Conservation (phyloP, 2,113 vertebrate species). For the Enhydra lutris region DNA sequence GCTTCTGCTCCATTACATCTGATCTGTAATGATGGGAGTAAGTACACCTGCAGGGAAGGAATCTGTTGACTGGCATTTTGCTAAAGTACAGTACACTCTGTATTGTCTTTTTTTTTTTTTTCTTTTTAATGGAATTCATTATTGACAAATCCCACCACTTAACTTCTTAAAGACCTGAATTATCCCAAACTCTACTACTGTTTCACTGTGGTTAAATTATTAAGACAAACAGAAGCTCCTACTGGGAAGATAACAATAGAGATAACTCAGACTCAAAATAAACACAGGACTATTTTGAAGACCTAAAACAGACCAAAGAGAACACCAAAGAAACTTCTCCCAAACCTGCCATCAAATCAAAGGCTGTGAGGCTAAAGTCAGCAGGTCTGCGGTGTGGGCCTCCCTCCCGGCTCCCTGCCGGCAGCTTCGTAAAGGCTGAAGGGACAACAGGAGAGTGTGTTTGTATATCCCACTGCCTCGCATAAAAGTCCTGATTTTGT, state of each 20-base stretch:
- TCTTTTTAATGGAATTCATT: constrained; percentile 76
- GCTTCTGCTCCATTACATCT: constrained; percentile 88
- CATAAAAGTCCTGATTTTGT: constrained; percentile 14
- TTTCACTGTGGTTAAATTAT: constrained; percentile 77
- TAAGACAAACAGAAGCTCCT: constrained; percentile 80
- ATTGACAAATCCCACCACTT: constrained; percentile 84
- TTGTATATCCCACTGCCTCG: constrained; percentile 68
- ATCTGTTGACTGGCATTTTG: constrained; percentile 81
- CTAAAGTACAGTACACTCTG: constrained; percentile 57
- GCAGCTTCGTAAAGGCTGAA: constrained; percentile 67
- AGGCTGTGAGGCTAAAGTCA: constrained; percentile 71
- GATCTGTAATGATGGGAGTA: constrained; percentile 83
- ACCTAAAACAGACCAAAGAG: constrained; percentile 30
- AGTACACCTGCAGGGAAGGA: constrained; percentile 81
- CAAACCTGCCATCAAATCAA: constrained; percentile 59
- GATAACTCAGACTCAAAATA: constrained; percentile 70
- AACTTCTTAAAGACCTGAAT: constrained; percentile 83
- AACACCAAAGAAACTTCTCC: constrained; percentile 76
- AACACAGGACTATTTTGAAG: constrained; percentile 51
- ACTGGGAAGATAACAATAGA: constrained; percentile 78
- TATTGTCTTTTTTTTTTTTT: background rate
- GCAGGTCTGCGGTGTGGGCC: constrained; percentile 66
- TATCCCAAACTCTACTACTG: constrained; percentile 76
- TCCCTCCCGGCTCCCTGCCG: constrained; percentile 70
- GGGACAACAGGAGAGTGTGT: constrained; percentile 39